Evolutionary conservation across 2,797 vertebrate genomes (phyloP).

Genomic region (Sebastolobus altivelis): DNA sequence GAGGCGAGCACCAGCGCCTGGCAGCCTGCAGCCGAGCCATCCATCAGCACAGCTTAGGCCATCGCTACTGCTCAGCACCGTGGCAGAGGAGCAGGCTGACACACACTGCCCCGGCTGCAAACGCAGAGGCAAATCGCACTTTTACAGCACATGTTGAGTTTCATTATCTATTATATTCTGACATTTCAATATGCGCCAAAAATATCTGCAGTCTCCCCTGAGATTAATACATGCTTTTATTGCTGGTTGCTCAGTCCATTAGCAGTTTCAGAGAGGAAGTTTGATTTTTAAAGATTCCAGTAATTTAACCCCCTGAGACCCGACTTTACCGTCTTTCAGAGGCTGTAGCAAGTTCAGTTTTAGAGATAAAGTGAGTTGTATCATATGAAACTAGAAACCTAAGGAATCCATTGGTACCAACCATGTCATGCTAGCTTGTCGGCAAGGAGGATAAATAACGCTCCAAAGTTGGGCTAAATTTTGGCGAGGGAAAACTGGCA

Average conservation of each 20-base stretch:
- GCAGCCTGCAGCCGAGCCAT: constrained; percentile 72
- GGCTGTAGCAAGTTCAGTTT: no score
- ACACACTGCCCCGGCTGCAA: constrained; percentile 37
- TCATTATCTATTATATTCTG: constrained; percentile 58
- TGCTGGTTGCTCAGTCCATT: constrained; percentile 47
- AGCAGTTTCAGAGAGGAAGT: constrained; percentile 8
- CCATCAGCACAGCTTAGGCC: constrained; percentile 76
- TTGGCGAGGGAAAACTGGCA: no score
- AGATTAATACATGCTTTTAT: constrained; percentile 53
- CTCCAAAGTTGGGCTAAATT: no score
- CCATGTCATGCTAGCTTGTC: no score
- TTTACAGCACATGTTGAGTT: constrained; percentile 57
- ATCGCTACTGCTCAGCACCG: constrained; percentile 70
- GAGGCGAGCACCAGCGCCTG: constrained; percentile 63
- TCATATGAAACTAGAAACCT: no score
- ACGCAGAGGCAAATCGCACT: constrained; percentile 60
- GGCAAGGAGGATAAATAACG: no score
- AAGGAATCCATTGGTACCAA: no score
- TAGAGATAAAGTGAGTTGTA: no score
- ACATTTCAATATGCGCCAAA: constrained; percentile 59
- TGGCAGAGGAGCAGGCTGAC: constrained; percentile 39
- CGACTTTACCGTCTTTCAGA: no score
- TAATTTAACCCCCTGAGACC: not conserved
- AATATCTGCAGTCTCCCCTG: constrained; percentile 47
- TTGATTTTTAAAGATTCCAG: constrained; percentile 24